Evolutionary conservation across 2,797 vertebrate species (phyloP), one percentile per base, ranked within the genome.

Genomic region (Chanos chanos): DNA sequence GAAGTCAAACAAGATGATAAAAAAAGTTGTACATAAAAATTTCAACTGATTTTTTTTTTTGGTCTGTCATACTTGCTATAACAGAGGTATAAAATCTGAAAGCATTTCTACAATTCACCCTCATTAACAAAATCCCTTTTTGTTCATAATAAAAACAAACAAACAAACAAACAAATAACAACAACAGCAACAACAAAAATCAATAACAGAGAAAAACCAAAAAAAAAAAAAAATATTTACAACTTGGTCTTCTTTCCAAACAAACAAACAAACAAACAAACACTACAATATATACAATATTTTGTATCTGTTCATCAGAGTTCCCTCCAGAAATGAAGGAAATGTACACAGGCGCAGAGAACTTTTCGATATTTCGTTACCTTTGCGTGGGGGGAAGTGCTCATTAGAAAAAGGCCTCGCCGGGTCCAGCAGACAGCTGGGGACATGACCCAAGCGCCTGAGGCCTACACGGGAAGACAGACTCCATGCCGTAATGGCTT

Each of bases 191-290:
- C 66, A 73, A 74, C 79, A 82, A 41, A 55, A 54, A 72, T 68
- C 62, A 45, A 21, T 18, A 75, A 61, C 77, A 64, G 45, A 77
- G 77, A 72, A 68, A 74, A 71, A 76, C 72, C 59, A 73, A 77
- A 71, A 71, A 76, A 72, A 59, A 73, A 77, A 71, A 76, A 57
- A 81, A 55, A 73, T 89, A 90, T 90, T 82, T 89, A 90, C 87
- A 83, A 77, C 44, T 12, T 24, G 57, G 61, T 78, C 64, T 77
- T 80, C 60, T 66, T 68, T 68, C 57, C 62, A n/a, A n/a, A n/a
- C n/a, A n/a, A n/a, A n/a, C n/a, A n/a, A n/a, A n/a, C n/a, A n/a
- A n/a, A 22, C 12, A 40, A 10, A 71, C 12, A 71, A 73, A 68
- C 75, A 72, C 71, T 70, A 77, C 72, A 81, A 51, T 85, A 82